Base-by-base conservation (phyloP, 2,888 invertebrate species). In the Drosophila atroscutellata region DNA sequence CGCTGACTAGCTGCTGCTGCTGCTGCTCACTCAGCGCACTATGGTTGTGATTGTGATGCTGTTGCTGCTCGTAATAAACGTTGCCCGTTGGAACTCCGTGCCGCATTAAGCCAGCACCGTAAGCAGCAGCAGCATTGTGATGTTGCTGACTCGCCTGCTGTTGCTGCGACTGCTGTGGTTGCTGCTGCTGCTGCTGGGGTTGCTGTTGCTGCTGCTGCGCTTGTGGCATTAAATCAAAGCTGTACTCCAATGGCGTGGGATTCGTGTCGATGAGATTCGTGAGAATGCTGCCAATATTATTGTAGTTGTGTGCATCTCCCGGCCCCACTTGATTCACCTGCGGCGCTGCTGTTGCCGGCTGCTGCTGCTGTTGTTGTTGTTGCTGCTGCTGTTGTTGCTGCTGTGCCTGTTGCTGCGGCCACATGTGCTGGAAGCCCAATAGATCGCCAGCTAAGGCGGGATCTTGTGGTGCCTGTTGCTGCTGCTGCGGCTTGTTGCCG, bases 211-310 rank as follows among this genome's bases (percentile, higher is more conserved):
- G 81, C 20, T 80, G 79, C 64, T 88, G 91, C 11, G 87, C 89
- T 26, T 87, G 84, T 42, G 78, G 84, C 88, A 93, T 90, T 71
- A 93, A 70, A 69, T 93, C 93, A 57, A 92, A 93, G 69, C 92
- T 93, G 77, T 93, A 92, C 75, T 93, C 93, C 90, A 93, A 85
- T n/a, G 92, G 89, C 76, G 92, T 85, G 62, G 93, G 92, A 81
- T 92, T 92, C 54, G 91, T 92, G 62, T 93, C 92, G 70, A 93
- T 91, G 83, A 93, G 90, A 91, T 93, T 93, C 77, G 93, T 93
- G 51, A 93, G 89, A 86, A 93, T 93, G 82, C 93, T 93, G 57
- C 93, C 93, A 66, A 93, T 93, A 69, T 93, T 93, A 64, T 92
- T 93, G 75, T 93, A 93, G 60, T 89, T 92, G 66, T 92, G 92